Base-by-base conservation (phyloP, 2,113 vertebrate species). In the Coptodon bakossiorum region DNA sequence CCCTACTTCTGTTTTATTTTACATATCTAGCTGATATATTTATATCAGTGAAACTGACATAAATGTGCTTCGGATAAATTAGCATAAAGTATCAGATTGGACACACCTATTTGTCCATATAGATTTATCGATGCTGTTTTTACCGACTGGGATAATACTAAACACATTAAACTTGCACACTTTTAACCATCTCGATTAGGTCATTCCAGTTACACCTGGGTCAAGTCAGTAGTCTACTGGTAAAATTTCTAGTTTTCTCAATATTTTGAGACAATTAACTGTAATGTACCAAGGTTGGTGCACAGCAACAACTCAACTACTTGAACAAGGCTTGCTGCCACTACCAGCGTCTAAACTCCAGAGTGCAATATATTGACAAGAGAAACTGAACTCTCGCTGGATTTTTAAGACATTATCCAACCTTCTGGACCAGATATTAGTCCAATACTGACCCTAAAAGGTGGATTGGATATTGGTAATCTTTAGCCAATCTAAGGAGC, bases 141-240 rank as follows among this genome's bases (percentile, higher is more conserved):
- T 73, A 73, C 2, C 0, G 0, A 43, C n/a, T 71, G 38, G 38
- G 38, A 71, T 45, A 71, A 9, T 24, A 43, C 12, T 45, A 10
- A 73, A 73, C 13, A 45, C 66, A 73, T 27, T 45, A 45, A 73
- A 3, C 66, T 73, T 73, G 38, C 66, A 73, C 66, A 73, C 5
- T 17, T 71, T 73, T 73, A 73, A 73, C 38, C 12, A 73, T 43
- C 0, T 73, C 3, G 0, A 45, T 43, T 43, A 71, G 38, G 38
- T 2, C 0, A 71, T 71, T 43, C n/a, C 68, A 27, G 22, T 27
- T 73, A 27, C 68, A 73, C 1, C 13, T 73, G 68, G 5, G 22
- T 45, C 40, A 45, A 45, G 3, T 45, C 22, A 73, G 14, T 73
- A 73, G 22, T 45, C 22, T 27, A 27, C 8, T 27, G 22, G 66